These are phyloP conservation scores for Macrosoma leucophasiata DNA, from an alignment of 2,888 invertebrate genomes.

Conservation along the genomic window DNA sequence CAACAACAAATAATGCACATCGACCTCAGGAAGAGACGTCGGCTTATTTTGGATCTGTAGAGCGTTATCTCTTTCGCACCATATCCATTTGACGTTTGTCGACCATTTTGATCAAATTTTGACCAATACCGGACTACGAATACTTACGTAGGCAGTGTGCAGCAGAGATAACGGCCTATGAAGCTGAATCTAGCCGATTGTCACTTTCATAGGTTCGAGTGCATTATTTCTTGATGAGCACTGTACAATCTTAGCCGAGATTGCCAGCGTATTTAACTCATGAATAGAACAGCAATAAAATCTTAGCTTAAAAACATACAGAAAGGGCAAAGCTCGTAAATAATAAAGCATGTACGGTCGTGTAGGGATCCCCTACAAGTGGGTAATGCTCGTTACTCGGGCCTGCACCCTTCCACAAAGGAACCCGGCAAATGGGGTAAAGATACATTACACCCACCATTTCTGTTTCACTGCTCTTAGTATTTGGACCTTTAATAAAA, in stretches of 20 bases:
- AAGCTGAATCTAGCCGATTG: too few relatives aligned
- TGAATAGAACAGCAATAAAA: constrained; percentile 70
- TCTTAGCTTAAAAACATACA: constrained; percentile 71
- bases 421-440: constrained; percentile 57
- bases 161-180: too few relatives aligned
- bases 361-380: constrained; percentile 51
- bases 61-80: too few relatives aligned
- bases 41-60: too few relatives aligned
- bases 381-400: constrained; percentile 64
- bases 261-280: constrained; percentile 55
- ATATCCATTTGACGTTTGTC: too few relatives aligned
- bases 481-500: too few relatives aligned
- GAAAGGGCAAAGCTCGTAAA: constrained; percentile 69
- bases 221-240: neutral
- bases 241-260: too few relatives aligned
- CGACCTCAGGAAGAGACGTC: too few relatives aligned
- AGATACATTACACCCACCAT: constrained; percentile 64
- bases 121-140: too few relatives aligned
- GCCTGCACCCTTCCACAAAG: constrained; percentile 56
- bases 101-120: too few relatives aligned
- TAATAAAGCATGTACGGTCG: constrained; percentile 68
- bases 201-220: neutral
- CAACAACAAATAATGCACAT: too few relatives aligned
- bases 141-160: too few relatives aligned
- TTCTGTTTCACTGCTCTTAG: constrained; percentile 51